Conservation (phyloP, 92 coral and sea anemone genomes). For the Parazoanthus swiftii region DNA sequence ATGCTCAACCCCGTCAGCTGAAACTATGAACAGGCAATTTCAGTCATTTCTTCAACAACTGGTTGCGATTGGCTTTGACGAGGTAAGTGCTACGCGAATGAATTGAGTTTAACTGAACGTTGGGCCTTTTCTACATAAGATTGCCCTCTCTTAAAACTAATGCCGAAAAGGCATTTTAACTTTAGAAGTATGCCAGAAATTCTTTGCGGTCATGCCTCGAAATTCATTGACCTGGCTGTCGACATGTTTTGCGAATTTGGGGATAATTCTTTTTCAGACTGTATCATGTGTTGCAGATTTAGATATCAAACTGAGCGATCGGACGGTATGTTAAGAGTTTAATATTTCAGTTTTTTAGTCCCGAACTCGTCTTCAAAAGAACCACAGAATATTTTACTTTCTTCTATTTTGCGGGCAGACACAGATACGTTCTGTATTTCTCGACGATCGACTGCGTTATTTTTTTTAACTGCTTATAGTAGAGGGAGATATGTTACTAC, state of each 20-base stretch:
- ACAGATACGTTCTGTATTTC: not conserved
- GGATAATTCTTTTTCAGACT: conserved; percentile 40
- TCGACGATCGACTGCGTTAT: conserved; percentile 7
- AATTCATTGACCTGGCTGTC: conserved; percentile 23
- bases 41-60: conserved; percentile 61
- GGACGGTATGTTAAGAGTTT: conserved; percentile 10
- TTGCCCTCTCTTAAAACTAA: not conserved
- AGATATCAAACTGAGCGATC: conserved; percentile 1
- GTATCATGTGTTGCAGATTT: conserved; percentile 43
- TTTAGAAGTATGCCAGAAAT: conserved; percentile 42
- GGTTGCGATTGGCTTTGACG: conserved; percentile 72
- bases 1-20: conserved; percentile 54
- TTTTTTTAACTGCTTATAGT: conserved; percentile 17
- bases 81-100: conserved; percentile 52
- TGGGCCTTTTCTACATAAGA: not conserved
- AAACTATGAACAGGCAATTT: conserved; percentile 65
- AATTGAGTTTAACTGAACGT: not conserved
- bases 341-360: not conserved
- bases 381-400: not conserved
- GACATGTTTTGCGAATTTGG: conserved; percentile 38
- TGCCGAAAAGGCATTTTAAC: conserved; percentile 17
- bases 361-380: not conserved
- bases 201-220: conserved; percentile 46
- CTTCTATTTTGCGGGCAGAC: conserved; percentile 10
- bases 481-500: conserved; percentile 11